Evolutionary conservation across 2,113 vertebrate genomes (phyloP), one percentile per base, ranked within the genome.

Genomic region (Odocoileus virginianus): DNA sequence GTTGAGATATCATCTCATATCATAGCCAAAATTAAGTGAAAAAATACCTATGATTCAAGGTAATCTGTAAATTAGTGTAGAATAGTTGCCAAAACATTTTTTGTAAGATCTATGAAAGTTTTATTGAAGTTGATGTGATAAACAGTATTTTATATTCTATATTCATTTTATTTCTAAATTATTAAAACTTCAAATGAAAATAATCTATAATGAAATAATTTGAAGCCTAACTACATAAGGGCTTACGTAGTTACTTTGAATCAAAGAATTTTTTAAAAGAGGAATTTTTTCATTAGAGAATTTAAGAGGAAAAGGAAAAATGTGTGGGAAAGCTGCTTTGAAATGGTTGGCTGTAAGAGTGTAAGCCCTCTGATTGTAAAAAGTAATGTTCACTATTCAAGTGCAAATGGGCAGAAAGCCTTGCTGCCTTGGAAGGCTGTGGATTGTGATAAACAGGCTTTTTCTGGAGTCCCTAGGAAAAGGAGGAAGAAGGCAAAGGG

Each of bases 121-220:
- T 96, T 92, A 40, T 54, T 57, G 28, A 95, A 45, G n/a, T 94
- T 64, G 16, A 61, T 94, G 10, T 54, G n/a, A 82, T 60, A 86
- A 67, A 58, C 19, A 52, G 21, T 81, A 88, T 87, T 97, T 86
- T 94, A 57, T 52, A 88, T 57, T 82, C 60, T 81, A 28, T 60
- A n/a, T 15, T 14, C 5, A 87, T 57, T 89, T 96, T 89, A 61
- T 89, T 79, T 85, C 64, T 96, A 71, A 95, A 89, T 13, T 52
- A 94, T 96, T 28, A 82, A 97, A 92, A 88, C 30, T 54, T 79
- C 89, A 78, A 78, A 76, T 87, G 30, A 94, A 95, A 92, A 95
- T 74, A 87, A 86, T 28, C 76, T 82, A 82, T 89, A 82, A 78
- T 36, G 79, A 97, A 95, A 85, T 93, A 87, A 82, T 97, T 79